A percentile compares a stretch with the other conserved stretches of the same genome.
Evolutionary conservation across 1,140 invertebrate species (phyloP).

Genomic region (Palaemon carinicauda): DNA sequence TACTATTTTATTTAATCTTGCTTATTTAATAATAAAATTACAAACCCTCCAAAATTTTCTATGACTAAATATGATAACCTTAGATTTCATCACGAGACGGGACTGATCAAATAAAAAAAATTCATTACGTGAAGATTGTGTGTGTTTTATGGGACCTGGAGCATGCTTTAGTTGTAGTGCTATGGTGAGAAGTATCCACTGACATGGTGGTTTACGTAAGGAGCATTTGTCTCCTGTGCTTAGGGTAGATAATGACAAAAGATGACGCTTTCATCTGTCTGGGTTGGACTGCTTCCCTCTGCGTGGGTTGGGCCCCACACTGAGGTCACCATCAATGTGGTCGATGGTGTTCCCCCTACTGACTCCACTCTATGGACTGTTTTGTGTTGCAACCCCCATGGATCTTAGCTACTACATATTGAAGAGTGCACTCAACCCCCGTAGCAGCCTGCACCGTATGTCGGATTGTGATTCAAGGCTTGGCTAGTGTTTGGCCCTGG

Average conservation of each 20-base stretch:
- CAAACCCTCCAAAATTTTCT: conserved; percentile 22
- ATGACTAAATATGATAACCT: conserved; percentile 42
- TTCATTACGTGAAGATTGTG: conserved; percentile 40
- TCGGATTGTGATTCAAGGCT: conserved; percentile 57
- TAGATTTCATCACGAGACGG: conserved; percentile 23
- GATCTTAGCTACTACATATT: conserved; percentile 55
- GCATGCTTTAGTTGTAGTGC: conserved; percentile 56
- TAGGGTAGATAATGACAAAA: conserved; percentile 53
- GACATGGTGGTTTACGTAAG: conserved; percentile 47
- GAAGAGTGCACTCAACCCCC: conserved; percentile 57
- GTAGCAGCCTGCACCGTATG: conserved; percentile 58
- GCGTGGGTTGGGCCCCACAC: conserved; percentile 49
- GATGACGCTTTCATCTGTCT: conserved; percentile 56
- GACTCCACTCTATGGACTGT: conserved; percentile 57
- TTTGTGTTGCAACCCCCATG: conserved; percentile 55
- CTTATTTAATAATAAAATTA: conserved; percentile 22
- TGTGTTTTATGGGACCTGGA: conserved; percentile 54
- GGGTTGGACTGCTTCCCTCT: conserved; percentile 56
- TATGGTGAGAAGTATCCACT: conserved; percentile 53
- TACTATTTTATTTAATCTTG: conserved; percentile 14
- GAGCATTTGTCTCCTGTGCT: conserved; percentile 54
- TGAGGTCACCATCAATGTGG: conserved; percentile 37
- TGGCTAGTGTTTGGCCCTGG: conserved; percentile 59
- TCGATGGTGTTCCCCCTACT: conserved; percentile 46
- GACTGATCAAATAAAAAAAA: conserved; percentile 45